These are phyloP conservation scores for Papilio machaon DNA, from an alignment of 1,140 invertebrate genomes.

Conservation along the genomic window DNA sequence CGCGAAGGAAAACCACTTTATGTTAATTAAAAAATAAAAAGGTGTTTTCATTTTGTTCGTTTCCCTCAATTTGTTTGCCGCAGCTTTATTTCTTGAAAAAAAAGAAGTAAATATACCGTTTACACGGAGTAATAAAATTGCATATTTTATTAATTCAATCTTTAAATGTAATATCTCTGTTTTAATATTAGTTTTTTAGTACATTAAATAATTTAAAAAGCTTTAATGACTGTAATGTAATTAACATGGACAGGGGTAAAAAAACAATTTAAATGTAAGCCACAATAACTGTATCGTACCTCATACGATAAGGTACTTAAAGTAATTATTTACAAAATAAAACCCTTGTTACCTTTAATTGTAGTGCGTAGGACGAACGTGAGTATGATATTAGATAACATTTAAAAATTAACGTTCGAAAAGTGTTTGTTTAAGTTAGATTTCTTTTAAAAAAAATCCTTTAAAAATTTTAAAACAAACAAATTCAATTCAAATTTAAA, in stretches of 20 bases:
- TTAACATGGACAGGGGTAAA: neutral
- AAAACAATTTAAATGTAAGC: neutral
- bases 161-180: neutral
- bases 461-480: no score
- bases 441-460: no score
- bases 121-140: neutral
- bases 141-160: neutral
- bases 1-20: slow-evolving; percentile 16
- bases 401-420: neutral
- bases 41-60: slow-evolving; percentile 7
- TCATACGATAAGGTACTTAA: neutral
- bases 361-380: neutral
- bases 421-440: neutral
- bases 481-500: no score
- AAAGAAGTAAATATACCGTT: neutral
- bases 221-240: neutral
- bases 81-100: neutral
- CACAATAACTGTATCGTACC: neutral
- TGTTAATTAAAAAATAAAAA: slow-evolving; percentile 18
- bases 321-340: neutral
- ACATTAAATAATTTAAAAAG: no score
- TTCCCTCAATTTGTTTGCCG: neutral
- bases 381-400: neutral
- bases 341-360: neutral
- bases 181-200: no score